Evolutionary conservation across 2,113 vertebrate species (phyloP), one percentile per base, ranked within the genome.

Genomic region (Formicarius rufipectus): DNA sequence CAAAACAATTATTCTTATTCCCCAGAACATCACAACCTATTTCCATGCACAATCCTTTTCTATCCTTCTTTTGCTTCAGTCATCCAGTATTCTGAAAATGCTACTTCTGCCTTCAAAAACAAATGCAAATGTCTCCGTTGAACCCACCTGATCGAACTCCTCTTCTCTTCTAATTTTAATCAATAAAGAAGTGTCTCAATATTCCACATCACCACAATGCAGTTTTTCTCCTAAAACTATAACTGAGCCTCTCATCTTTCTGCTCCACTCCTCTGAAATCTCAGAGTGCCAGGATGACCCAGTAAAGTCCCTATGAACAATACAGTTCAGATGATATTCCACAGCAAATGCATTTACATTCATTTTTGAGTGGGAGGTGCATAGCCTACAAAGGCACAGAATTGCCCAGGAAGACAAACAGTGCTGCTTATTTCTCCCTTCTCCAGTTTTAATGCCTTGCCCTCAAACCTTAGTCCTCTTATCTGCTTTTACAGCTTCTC

Each of bases 401-500:
- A 37, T n/a, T 4, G 10, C n/a, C 53, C 14, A 62, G 60, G 88
- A 80, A 95, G 63, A 69, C 42, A 74, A 88, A 78, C 5, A 0
- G 67, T 53, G 40, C 23, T 69, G 22, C 40, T 79, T 42, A 24
- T 21, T 20, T 93, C 33, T 87, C 40, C 35, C n/a, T 89, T 92
- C 53, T 94, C 33, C 23, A 31, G 31, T 55, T 96, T 89, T 96
- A 90, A 76, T 89, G 84, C 25, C 63, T 82, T 89, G 76, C 64
- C 56, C 84, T 96, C 90, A 96, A 92, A 95, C 44, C 45, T 87
- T 78, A 73, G 75, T 53, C 87, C 66, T 95, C 91, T 96, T 96
- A 96, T 95, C 84, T 96, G 89, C 78, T 93, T 95, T 94, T 94
- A 94, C 91, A 96, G 90, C 75, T 94, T 93, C 95, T 94, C 94